Evolutionary conservation across 2,113 vertebrate genomes (phyloP).

Genomic region (Mobula birostris): DNA sequence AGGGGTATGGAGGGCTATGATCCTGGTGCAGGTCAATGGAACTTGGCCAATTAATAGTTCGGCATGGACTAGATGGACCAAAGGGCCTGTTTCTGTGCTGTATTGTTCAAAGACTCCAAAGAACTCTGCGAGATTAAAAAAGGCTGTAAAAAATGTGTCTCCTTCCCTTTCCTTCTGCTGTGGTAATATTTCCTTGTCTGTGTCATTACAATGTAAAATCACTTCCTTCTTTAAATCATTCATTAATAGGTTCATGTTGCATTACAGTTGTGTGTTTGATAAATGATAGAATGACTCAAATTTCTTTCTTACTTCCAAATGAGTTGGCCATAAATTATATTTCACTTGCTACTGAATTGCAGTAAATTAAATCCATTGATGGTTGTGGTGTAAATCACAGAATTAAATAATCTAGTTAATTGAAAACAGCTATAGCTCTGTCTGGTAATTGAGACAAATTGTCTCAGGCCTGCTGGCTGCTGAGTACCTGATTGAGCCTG

Average conservation of each 20-base stretch:
- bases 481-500: constrained; percentile 25
- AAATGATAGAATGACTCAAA: not conserved
- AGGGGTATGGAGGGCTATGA: too few relatives aligned
- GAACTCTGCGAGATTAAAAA: too few relatives aligned
- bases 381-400: not conserved
- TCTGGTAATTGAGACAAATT: constrained; percentile 35
- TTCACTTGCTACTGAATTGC: constrained; percentile 13
- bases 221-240: not conserved
- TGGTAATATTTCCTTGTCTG: too few relatives aligned
- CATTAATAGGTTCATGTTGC: not conserved
- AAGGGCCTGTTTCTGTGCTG: too few relatives aligned
- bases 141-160: too few relatives aligned
- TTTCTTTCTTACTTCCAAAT: not conserved
- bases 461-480: not conserved
- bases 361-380: constrained; percentile 32
- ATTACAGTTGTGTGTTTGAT: not conserved
- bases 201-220: not conserved
- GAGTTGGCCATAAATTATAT: constrained; percentile 32
- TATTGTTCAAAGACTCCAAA: too few relatives aligned
- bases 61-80: too few relatives aligned
- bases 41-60: too few relatives aligned
- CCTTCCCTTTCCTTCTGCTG: too few relatives aligned
- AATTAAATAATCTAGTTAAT: constrained; percentile 22
- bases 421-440: constrained; percentile 27
- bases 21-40: too few relatives aligned